These are phyloP conservation scores for Philantomba maxwellii DNA, from an alignment of 2,113 vertebrate genomes.

Conservation along the genomic window DNA sequence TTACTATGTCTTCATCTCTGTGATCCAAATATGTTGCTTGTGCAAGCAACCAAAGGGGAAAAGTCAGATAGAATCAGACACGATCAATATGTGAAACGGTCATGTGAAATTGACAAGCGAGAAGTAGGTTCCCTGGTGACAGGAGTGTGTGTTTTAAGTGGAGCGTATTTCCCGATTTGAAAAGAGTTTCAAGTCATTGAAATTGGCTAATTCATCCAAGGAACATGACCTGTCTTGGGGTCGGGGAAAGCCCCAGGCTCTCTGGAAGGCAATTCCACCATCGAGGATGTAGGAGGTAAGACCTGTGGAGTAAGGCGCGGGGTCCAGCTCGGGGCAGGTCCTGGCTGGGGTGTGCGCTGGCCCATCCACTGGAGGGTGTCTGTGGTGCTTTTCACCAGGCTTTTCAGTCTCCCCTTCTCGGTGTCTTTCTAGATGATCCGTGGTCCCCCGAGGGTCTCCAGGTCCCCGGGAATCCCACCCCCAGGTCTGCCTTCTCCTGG, in stretches of 20 bases:
- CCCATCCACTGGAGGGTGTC: too few species aligned
- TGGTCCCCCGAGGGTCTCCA: not conserved
- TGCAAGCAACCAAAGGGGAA: not conserved
- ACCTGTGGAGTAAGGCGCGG: rapidly evolving
- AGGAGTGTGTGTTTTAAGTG: too few species aligned
- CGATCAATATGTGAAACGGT: rapidly evolving
- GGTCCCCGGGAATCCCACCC: not conserved
- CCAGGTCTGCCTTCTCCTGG: not conserved
- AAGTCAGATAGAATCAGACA: not conserved
- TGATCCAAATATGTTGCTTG: not conserved
- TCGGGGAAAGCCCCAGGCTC: not conserved
- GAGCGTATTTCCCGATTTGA: not conserved
- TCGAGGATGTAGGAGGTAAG: not conserved
- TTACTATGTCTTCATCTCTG: not conserved
- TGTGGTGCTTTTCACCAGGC: not conserved
- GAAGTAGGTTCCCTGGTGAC: not conserved
- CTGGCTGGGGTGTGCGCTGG: rapidly evolving
- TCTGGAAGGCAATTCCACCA: rapidly evolving
- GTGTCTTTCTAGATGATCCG: not conserved
- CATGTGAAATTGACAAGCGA: rapidly evolving
- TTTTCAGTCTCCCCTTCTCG: not conserved
- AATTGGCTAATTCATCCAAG: not conserved
- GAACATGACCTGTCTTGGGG: not conserved
- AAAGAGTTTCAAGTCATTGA: not conserved
- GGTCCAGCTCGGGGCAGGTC: rapidly evolving